Conservation (phyloP, 2,113 vertebrate species). For the Campylorhamphus procurvoides region DNA sequence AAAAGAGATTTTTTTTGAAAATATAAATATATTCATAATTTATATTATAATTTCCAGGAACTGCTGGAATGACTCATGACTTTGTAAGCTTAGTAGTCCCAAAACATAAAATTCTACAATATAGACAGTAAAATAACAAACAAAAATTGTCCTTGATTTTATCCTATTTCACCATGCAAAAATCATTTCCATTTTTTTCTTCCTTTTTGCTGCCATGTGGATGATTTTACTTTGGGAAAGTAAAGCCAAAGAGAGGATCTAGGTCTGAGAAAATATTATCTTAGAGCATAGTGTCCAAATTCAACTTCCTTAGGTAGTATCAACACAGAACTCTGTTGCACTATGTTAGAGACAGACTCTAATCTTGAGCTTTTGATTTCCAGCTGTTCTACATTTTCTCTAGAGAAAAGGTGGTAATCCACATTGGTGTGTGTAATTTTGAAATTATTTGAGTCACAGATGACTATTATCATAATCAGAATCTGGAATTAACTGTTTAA, state of each 20-base stretch:
- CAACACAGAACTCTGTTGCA: not conserved
- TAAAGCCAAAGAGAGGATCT: not conserved
- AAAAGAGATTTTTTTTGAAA: not conserved
- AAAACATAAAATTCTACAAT: not conserved
- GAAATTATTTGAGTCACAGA: not conserved
- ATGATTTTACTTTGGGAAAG: not conserved
- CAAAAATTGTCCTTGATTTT: not conserved
- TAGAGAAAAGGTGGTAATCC: not conserved
- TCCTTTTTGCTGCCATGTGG: not conserved
- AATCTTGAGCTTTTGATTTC: not conserved
- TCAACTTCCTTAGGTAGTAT: not conserved
- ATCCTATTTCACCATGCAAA: not conserved
- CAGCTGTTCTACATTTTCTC: not conserved
- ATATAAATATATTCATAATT: not conserved
- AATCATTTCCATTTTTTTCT: not conserved
- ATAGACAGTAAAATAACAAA: not conserved
- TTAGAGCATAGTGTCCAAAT: not conserved
- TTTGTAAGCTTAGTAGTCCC: not conserved
- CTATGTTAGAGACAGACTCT: not conserved
- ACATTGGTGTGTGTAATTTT: not conserved
- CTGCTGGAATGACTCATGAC: not conserved
- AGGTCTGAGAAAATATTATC: not conserved
- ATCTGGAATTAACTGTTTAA: not conserved
- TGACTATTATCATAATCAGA: not conserved
- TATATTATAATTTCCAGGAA: constrained; percentile 35